Evolutionary conservation across 2,113 vertebrate species (phyloP).

Genomic region (Rafetus swinhoei): DNA sequence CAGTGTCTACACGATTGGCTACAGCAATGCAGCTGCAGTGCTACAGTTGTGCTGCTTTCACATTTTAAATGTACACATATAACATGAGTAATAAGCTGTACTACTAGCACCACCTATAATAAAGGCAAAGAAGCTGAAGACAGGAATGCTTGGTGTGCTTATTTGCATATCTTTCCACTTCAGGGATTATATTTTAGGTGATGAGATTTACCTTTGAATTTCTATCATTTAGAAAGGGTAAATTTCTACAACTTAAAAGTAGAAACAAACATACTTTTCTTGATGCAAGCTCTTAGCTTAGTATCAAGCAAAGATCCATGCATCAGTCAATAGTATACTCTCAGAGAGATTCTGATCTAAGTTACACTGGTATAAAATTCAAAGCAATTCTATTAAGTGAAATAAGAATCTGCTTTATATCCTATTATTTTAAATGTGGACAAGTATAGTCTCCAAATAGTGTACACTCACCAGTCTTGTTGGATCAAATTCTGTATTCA

Average conservation of each 20-base stretch:
- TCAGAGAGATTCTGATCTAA: background rate
- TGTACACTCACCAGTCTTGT: background rate
- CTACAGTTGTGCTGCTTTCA: no score
- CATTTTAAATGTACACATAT: no score
- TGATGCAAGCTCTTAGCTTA: background rate
- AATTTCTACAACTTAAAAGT: background rate
- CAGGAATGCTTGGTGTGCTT: no score
- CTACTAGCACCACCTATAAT: no score
- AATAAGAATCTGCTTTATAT: background rate
- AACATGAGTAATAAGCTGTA: no score
- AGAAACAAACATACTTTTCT: background rate
- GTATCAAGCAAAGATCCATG: background rate
- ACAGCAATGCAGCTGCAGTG: no score
- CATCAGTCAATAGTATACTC: background rate
- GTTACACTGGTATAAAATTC: background rate
- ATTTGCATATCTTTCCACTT: no score
- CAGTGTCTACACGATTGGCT: no score
- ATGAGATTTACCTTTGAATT: no score
- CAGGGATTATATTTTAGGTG: no score
- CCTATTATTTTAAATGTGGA: background rate
- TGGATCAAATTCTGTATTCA: background rate
- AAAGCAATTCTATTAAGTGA: background rate
- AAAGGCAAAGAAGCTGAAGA: no score
- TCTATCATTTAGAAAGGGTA: no score
- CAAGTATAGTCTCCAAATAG: background rate